phyloP scores from a whole-genome alignment of 2,888 invertebrate genomes.

The Meteorus cinctellus region DNA sequence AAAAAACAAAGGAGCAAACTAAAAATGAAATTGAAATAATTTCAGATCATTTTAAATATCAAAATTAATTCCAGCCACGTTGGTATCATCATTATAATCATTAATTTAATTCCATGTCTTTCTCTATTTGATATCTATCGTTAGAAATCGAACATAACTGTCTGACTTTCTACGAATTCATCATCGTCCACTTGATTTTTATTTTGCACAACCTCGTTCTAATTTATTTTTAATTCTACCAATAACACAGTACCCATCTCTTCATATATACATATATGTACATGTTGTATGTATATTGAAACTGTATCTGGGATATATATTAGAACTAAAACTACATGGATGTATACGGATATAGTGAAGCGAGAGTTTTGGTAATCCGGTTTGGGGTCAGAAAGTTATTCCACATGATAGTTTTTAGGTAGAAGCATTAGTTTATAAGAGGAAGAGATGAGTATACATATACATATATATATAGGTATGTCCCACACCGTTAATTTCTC shows the following conservation, averaged over 20 bases:
- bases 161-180: constrained; percentile 45
- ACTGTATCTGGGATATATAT: constrained; percentile 23
- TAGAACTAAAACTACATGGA: constrained; percentile 1
- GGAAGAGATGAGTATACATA: constrained; percentile 9
- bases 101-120: neutral
- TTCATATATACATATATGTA: neutral
- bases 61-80: neutral
- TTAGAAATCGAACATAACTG: constrained; percentile 33
- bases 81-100: constrained; percentile 14
- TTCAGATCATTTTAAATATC: constrained; percentile 1
- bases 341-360: neutral
- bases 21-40: neutral
- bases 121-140: constrained; percentile 16
- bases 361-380: constrained; percentile 40
- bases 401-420: constrained; percentile 36
- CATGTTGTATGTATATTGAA: constrained; percentile 19
- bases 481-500: constrained; percentile 42
- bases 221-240: constrained; percentile 15
- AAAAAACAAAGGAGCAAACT: neutral
- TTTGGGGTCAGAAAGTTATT: constrained; percentile 37
- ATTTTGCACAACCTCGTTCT: constrained; percentile 22
- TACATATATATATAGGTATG: constrained; percentile 19
- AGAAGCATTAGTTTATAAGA: constrained; percentile 19
- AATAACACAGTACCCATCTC: constrained; percentile 19
- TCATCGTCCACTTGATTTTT: constrained; percentile 39